These are phyloP conservation scores for Tetranychus urticae DNA, from an alignment of 1,140 invertebrate genomes.

Conservation along the genomic window DNA sequence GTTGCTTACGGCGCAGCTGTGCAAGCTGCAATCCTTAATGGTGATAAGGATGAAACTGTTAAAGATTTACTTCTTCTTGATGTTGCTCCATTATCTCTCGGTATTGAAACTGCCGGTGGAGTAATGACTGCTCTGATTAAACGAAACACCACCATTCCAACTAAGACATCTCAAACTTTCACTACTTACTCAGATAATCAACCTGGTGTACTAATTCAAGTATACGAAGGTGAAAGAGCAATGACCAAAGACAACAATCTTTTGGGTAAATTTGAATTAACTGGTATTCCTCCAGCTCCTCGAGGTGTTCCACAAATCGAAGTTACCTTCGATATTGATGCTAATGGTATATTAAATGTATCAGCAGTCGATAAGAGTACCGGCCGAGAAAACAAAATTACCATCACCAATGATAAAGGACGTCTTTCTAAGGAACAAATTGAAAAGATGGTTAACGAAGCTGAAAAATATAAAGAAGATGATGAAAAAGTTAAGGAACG, in stretches of 20 bases:
- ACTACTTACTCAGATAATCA: slow-evolving; percentile 93
- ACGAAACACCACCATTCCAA: slow-evolving; percentile 84
- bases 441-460: slow-evolving; percentile 89
- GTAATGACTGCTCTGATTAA: slow-evolving; percentile 90
- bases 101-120: slow-evolving; percentile 89
- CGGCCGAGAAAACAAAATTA: slow-evolving; percentile 92
- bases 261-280: slow-evolving; percentile 32
- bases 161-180: slow-evolving; percentile 84
- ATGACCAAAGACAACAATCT: slow-evolving; percentile 36
- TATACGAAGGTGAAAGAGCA: slow-evolving; percentile 32
- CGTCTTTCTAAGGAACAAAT: slow-evolving; percentile 88
- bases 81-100: slow-evolving; percentile 75
- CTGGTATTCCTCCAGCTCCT: slow-evolving; percentile 32
- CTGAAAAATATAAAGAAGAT: slow-evolving; percentile 73
- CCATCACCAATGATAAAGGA: slow-evolving; percentile 93
- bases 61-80: slow-evolving; percentile 75
- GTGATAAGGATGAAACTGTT: slow-evolving; percentile 76
- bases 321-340: slow-evolving; percentile 25
- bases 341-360: slow-evolving; percentile 25
- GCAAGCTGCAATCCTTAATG: slow-evolving; percentile 52
- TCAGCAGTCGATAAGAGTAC: slow-evolving; percentile 41
- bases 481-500: slow-evolving; percentile 64
- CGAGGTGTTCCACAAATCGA: slow-evolving; percentile 31
- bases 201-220: slow-evolving; percentile 66
- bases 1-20: slow-evolving; percentile 58